A percentile compares a stretch with the other conserved stretches of the same genome.
These are phyloP conservation scores for Zaprionus gabonicus DNA, from an alignment of 1,140 invertebrate species.

Conservation along the genomic window DNA sequence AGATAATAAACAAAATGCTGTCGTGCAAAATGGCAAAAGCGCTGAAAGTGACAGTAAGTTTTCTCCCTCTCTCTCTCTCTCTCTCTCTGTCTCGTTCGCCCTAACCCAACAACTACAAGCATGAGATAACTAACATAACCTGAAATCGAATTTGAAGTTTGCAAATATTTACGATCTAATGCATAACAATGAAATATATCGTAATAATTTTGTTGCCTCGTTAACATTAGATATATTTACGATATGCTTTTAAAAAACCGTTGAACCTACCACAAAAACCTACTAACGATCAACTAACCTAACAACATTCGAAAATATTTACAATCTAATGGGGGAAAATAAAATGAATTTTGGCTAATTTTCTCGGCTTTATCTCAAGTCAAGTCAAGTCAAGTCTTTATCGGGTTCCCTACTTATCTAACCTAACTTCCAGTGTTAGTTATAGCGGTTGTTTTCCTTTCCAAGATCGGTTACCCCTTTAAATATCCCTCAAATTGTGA, in stretches of 20 bases:
- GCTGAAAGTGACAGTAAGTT: slow-evolving; percentile 83
- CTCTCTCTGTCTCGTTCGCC: neutral
- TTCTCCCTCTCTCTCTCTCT: neutral
- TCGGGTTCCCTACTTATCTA: neutral
- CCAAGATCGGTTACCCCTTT: neutral
- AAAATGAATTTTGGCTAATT: neutral
- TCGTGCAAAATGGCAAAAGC: slow-evolving; percentile 80
- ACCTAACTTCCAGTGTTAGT: neutral
- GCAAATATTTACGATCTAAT: slow-evolving; percentile 9
- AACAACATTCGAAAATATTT: neutral
- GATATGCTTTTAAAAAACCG: neutral
- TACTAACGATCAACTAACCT: neutral
- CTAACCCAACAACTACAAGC: slow-evolving; percentile 20
- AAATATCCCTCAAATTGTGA: slow-evolving; percentile 8
- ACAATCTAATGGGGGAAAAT: neutral
- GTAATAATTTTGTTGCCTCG: neutral
- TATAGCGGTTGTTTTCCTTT: neutral
- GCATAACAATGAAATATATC: slow-evolving; percentile 1
- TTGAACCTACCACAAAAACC: neutral
- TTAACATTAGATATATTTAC: neutral
- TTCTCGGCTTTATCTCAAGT: neutral
- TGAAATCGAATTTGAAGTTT: neutral
- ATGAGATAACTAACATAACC: slow-evolving; percentile 7
- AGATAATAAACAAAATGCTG: slow-evolving; percentile 84
- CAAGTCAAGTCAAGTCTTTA: neutral